Percentiles rank a stretch among this genome's conserved stretches.
Evolutionary conservation across 2,888 invertebrate genomes (phyloP).

Genomic region (Drosophila nigritarsus): DNA sequence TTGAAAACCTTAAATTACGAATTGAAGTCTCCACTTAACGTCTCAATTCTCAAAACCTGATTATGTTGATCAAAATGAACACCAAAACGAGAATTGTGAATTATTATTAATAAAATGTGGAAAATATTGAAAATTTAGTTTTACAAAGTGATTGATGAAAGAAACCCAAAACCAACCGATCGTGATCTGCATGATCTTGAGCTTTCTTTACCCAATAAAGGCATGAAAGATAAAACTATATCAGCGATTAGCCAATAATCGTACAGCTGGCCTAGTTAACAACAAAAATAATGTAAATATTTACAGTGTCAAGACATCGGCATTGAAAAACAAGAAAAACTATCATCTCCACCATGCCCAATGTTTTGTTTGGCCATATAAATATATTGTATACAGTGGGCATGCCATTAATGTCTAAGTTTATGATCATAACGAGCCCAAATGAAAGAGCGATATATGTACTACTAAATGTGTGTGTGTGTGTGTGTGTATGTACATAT

Average conservation of each 20-base stretch:
- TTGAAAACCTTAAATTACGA: not conserved
- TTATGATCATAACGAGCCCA: slow-evolving; percentile 22
- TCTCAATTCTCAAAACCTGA: not conserved
- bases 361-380: slow-evolving; percentile 24
- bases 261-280: not conserved
- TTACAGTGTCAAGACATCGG: slow-evolving; percentile 29
- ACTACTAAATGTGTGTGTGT: not conserved
- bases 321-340: slow-evolving; percentile 10
- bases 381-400: slow-evolving; percentile 26
- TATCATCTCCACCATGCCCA: slow-evolving; percentile 12
- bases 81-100: not conserved
- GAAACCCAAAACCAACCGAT: no score
- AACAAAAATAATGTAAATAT: slow-evolving; percentile 32
- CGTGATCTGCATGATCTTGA: not conserved
- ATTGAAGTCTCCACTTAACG: not conserved
- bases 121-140: not conserved
- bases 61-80: not conserved
- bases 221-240: not conserved
- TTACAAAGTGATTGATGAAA: not conserved
- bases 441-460: not conserved
- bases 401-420: slow-evolving; percentile 40
- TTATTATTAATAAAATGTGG: not conserved
- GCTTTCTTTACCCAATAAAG: not conserved
- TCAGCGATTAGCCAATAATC: not conserved
- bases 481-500: no score